A percentile compares a stretch with the other conserved stretches of the same genome.
phyloP scores from a whole-genome alignment of 2,797 vertebrate species.

The Botia kubotai region DNA sequence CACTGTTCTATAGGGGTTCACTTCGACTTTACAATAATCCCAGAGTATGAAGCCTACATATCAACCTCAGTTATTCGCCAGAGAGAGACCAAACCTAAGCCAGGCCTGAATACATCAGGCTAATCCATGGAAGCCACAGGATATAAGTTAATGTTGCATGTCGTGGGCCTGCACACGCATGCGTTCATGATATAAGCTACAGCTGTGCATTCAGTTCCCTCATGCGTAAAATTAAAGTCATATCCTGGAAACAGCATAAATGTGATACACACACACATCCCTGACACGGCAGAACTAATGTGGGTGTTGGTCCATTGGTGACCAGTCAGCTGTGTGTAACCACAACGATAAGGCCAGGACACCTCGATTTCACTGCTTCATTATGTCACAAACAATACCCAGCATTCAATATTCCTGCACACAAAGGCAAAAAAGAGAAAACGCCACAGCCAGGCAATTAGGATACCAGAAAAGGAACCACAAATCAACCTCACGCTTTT shows the following conservation, averaged over 20 bases:
- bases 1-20: constrained; percentile 7
- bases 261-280: constrained; percentile 56
- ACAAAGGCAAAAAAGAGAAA: not conserved
- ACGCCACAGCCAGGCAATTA: constrained; percentile 7
- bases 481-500: not conserved
- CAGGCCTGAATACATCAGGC: constrained; percentile 43
- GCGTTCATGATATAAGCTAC: constrained; percentile 41
- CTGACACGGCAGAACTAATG: constrained; percentile 58
- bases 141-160: constrained; percentile 50
- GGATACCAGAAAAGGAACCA: not conserved
- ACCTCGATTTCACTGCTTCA: constrained; percentile 45
- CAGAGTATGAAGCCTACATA: constrained; percentile 29
- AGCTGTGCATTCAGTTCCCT: constrained; percentile 68
- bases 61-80: constrained; percentile 24
- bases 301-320: constrained; percentile 49
- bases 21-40: constrained; percentile 41
- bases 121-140: constrained; percentile 26
- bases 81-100: constrained; percentile 33
- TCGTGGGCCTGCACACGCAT: constrained; percentile 11
- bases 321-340: constrained; percentile 49
- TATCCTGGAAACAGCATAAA: constrained; percentile 74
- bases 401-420: constrained; percentile 12
- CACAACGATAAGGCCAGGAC: constrained; percentile 44
- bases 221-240: constrained; percentile 81
- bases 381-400: constrained; percentile 39